These are phyloP conservation scores for Tiliacea citrago DNA, from an alignment of 2,888 invertebrate species.

Conservation along the genomic window DNA sequence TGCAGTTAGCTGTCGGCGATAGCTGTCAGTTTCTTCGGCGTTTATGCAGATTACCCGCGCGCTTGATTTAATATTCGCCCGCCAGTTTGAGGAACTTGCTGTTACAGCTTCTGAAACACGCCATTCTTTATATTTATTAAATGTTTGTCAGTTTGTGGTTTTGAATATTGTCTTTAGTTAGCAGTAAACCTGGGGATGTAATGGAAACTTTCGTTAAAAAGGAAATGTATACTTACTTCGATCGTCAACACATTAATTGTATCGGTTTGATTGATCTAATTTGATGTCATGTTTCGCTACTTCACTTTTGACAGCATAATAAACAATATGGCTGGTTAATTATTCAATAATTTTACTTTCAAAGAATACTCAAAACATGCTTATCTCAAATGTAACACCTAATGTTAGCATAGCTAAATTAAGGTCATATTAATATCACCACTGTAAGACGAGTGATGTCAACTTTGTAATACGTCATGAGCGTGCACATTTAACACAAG, in stretches of 20 bases:
- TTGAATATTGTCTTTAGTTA: constrained; percentile 27
- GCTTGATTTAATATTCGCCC: constrained; percentile 70
- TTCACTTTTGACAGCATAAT: not conserved
- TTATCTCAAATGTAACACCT: not conserved
- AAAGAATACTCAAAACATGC: no score
- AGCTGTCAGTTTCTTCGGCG: constrained; percentile 67
- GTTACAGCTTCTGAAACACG: constrained; percentile 25
- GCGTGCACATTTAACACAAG: constrained; percentile 51
- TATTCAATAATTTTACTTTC: no score
- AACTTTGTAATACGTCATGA: constrained; percentile 42
- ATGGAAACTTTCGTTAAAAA: not conserved
- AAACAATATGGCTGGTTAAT: not conserved
- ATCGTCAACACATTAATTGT: not conserved
- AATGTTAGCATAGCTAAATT: not conserved
- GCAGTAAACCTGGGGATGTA: no score
- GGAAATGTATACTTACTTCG: not conserved
- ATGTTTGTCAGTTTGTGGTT: constrained; percentile 24
- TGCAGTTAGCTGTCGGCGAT: constrained; percentile 45
- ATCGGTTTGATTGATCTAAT: not conserved
- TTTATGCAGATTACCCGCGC: constrained; percentile 76
- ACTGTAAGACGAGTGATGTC: constrained; percentile 14
- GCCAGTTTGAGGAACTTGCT: constrained; percentile 45
- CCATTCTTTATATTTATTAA: constrained; percentile 45
- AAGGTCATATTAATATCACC: constrained; percentile 31
- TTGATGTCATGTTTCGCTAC: not conserved